Evolutionary conservation across 2,888 invertebrate species (phyloP).

Genomic region (Melolontha melolontha): DNA sequence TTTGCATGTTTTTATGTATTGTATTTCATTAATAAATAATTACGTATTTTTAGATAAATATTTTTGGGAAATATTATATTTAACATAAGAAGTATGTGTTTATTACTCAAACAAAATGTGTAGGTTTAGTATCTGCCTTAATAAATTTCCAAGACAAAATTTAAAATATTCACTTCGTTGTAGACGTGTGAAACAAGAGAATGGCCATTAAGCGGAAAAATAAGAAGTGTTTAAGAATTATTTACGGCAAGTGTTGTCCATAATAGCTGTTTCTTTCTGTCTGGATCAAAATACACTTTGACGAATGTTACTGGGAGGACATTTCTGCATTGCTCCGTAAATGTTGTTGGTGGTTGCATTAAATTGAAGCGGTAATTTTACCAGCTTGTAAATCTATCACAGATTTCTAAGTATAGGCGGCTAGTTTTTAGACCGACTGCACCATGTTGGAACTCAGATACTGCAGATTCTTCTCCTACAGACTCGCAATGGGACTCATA

Average conservation of each 20-base stretch:
- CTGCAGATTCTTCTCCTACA: slow-evolving; percentile 47
- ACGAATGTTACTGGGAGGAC: slow-evolving; percentile 40
- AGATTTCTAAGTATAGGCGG: slow-evolving; percentile 46
- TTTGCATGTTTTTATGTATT: too few relatives aligned
- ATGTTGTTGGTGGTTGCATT: slow-evolving; percentile 42
- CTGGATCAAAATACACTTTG: slow-evolving; percentile 44
- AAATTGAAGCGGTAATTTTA: slow-evolving; percentile 34
- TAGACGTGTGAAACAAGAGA: slow-evolving; percentile 28
- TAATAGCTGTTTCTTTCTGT: slow-evolving; percentile 39
- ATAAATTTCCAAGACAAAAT: too few relatives aligned
- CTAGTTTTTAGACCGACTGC: slow-evolving; percentile 41
- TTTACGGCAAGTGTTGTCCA: slow-evolving; percentile 37
- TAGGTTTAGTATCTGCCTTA: too few relatives aligned
- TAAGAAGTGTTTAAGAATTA: slow-evolving; percentile 40
- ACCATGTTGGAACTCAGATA: slow-evolving; percentile 45
- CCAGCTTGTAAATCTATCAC: slow-evolving; percentile 47
- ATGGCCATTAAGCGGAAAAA: slow-evolving; percentile 36
- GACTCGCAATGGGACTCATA: slow-evolving; percentile 40
- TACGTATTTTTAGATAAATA: too few relatives aligned
- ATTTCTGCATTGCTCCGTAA: slow-evolving; percentile 40
- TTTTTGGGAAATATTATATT: too few relatives aligned
- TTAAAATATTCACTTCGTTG: too few relatives aligned
- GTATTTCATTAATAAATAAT: too few relatives aligned
- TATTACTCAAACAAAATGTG: too few relatives aligned
- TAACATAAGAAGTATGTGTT: too few relatives aligned